A percentile compares a stretch with the other conserved stretches of the same genome.
These are phyloP conservation scores for Cotesia glomerata DNA, from an alignment of 1,140 invertebrate genomes.

Conservation along the genomic window DNA sequence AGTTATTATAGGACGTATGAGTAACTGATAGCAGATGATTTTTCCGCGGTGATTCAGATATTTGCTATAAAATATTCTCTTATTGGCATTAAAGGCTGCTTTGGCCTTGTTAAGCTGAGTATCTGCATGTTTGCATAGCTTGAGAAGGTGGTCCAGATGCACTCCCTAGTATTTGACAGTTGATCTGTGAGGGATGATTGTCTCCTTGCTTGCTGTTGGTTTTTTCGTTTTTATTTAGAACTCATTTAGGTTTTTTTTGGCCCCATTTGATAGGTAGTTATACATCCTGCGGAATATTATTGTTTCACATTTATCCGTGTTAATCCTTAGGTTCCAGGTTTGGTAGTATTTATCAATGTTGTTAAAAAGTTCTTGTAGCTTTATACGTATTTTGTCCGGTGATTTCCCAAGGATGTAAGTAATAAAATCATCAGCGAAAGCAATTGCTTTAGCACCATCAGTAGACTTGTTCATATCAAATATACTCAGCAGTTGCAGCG, in stretches of 20 bases:
- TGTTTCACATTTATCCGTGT: slow-evolving; percentile 11
- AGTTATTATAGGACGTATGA: slow-evolving; percentile 1
- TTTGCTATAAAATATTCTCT: slow-evolving; percentile 24
- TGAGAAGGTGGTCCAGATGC: neutral
- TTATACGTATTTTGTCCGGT: neutral
- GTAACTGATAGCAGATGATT: slow-evolving; percentile 28
- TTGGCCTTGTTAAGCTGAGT: slow-evolving; percentile 19
- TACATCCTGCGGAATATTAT: slow-evolving; percentile 4
- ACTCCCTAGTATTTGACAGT: slow-evolving; percentile 24
- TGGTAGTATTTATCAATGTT: slow-evolving; percentile 13
- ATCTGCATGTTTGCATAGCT: slow-evolving; percentile 4
- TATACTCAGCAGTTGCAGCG: neutral
- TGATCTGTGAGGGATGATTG: slow-evolving; percentile 7
- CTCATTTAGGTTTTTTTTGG: neutral
- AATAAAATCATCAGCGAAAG: neutral
- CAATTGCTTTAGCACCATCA: neutral
- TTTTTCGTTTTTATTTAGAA: neutral
- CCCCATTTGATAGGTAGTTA: neutral
- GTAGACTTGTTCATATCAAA: neutral
- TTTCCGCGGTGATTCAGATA: slow-evolving; percentile 16
- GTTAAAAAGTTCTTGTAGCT: neutral
- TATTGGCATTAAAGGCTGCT: slow-evolving; percentile 6
- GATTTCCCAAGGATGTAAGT: neutral
- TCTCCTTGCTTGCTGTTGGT: neutral
- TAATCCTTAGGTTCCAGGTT: slow-evolving; percentile 19